phyloP scores from a whole-genome alignment of 2,797 vertebrate genomes.

The Linurgus olivaceus region DNA sequence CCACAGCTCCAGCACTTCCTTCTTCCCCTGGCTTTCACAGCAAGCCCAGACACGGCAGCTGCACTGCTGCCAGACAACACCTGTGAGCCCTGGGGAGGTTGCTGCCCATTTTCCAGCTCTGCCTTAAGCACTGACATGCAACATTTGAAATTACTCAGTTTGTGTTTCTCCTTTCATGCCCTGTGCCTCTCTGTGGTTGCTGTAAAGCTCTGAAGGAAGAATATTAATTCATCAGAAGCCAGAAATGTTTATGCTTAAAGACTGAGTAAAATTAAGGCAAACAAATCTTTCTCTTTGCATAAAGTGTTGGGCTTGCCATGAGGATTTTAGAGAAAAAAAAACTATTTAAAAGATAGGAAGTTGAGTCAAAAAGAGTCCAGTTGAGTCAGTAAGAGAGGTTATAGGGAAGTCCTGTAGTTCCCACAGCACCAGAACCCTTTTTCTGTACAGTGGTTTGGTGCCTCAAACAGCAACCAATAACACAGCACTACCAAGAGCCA shows the following conservation, averaged over 20 bases:
- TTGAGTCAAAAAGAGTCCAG: neutral
- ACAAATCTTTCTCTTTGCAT: neutral
- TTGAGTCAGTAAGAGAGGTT: neutral
- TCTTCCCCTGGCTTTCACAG: neutral
- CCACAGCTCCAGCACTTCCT: accelerated
- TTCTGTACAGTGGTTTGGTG: accelerated
- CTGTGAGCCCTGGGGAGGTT: accelerated
- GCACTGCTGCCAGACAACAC: neutral
- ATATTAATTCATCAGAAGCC: neutral
- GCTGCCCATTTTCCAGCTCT: neutral
- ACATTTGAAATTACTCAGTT: neutral
- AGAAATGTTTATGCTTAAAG: neutral
- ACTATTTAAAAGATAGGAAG: neutral
- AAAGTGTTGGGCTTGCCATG: accelerated
- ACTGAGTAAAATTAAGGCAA: neutral
- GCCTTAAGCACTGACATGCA: accelerated
- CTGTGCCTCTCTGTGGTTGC: accelerated
- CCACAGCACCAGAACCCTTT: neutral
- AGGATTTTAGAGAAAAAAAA: neutral
- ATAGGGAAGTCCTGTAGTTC: neutral
- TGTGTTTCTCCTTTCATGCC: accelerated
- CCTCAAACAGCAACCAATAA: neutral
- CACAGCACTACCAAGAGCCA: accelerated
- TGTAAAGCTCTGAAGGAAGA: neutral
- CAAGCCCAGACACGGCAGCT: neutral